Base-by-base conservation (phyloP, 1,140 invertebrate species). In the Sesamia nonagrioides region DNA sequence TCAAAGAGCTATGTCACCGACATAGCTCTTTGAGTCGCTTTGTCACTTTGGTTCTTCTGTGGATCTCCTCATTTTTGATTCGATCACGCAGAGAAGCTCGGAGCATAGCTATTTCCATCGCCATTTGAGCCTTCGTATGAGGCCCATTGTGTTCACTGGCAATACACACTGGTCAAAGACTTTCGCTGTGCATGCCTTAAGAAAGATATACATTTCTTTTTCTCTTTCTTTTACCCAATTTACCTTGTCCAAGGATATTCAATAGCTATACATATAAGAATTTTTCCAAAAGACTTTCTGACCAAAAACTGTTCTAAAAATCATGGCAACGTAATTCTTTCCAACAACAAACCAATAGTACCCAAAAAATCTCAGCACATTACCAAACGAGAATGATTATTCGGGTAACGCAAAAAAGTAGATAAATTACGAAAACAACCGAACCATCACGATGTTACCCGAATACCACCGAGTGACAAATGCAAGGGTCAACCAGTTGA, bases 401-500 rank as follows among this genome's bases (percentile, higher is more conserved):
- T 33, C 15, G 18, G 63, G 17, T 45, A 35, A 54, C 15, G 54
- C 45, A 48, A 60, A 75, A 69, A 75, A 75, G 56, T 48, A 61
- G 48, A 75, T 75, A 75, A 75, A 75, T 61, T 61, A 75, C 56
- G 72, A 54, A 75, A 45, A 75, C 27, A 75, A 50, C 56, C 72
- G 72, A 75, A 48, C 21, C 56, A 42, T 61, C 72, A 75, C 72
- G 72, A 75, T 61, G 72, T 75, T 61, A 9, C 71, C 60, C 78
- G 79, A 82, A 77, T 54, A 35, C 71, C 18, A 21, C 50, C 69
- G 61, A 66, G 78, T 82, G 83, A 84, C 83, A 82, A 84, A 84
- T 84, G 78, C 78, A 76, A 78, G 78, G 83, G 80, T 78, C 80
- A 77, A 61, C 50, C 58, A 72, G 80, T 68, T 84, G 83, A 84